Conservation (phyloP, 92 coral and sea anemone genomes). For the Parazoanthus darwini region DNA sequence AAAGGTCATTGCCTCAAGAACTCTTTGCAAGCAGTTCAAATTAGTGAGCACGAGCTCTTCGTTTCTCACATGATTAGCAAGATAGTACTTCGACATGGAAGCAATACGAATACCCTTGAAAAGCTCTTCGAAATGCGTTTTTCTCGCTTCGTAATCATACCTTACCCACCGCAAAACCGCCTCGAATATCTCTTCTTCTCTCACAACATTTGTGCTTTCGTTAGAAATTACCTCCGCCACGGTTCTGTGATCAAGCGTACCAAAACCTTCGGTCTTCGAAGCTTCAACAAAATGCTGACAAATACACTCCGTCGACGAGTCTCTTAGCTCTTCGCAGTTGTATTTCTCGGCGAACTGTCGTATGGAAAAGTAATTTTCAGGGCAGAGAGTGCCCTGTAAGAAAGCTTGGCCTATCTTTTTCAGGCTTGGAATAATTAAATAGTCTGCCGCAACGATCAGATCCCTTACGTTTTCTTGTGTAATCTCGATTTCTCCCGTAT, state of each 20-base stretch:
- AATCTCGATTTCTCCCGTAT: conserved; percentile 66
- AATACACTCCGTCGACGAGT: conserved; percentile 46
- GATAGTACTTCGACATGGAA: conserved; percentile 63
- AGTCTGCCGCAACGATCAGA: conserved; percentile 63
- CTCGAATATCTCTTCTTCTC: conserved; percentile 75
- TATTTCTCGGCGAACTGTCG: conserved; percentile 54
- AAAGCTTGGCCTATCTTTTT: conserved; percentile 49
- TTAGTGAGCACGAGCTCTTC: conserved; percentile 62
- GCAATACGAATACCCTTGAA: conserved; percentile 64
- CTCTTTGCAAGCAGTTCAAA: conserved; percentile 52
- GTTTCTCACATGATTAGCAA: conserved; percentile 48
- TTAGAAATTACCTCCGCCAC: conserved; percentile 52
- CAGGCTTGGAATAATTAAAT: conserved; percentile 61
- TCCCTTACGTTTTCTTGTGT: conserved; percentile 65
- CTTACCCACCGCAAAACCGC: conserved; percentile 75
- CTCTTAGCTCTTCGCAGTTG: conserved; percentile 53
- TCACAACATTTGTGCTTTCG: conserved; percentile 57
- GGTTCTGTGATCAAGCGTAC: conserved; percentile 34
- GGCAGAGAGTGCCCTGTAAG: conserved; percentile 47
- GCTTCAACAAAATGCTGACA: conserved; percentile 59
- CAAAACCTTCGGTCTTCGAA: conserved; percentile 55
- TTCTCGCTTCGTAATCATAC: conserved; percentile 61
- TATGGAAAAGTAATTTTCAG: conserved; percentile 57
- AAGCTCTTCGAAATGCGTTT: conserved; percentile 55
- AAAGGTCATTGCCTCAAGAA: conserved; percentile 51